Base-by-base conservation (phyloP, 2,113 vertebrate genomes). In the Eclectus roratus region DNA sequence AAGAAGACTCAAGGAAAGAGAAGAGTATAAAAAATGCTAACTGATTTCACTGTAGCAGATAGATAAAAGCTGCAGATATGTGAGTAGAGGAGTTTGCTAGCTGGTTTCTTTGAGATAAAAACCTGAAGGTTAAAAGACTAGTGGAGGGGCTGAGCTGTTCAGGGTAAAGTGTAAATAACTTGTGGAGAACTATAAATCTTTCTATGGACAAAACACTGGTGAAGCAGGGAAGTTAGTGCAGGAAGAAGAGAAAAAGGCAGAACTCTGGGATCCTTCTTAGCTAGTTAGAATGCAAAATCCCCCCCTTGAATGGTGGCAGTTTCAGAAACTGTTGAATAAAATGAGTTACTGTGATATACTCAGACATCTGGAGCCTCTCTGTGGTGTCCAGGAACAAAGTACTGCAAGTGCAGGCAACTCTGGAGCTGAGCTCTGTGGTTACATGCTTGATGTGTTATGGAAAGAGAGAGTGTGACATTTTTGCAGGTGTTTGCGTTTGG, bases 91-190 rank as follows among this genome's bases (percentile, higher is more conserved):
- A 88, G n/a, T 80, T 90, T 58, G 28, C 72, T 92, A 46, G 50
- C 92, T 92, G 85, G 13, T 68, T 77, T 90, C 64, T 92, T 91
- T 92, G 85, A 88, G 94, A 91, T 88, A 92, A 93, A 90, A 83
- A 33, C n/a, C 18, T 50, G 31, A 69, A 63, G 46, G 37, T 33
- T 92, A 28, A 74, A 77, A 92, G 66, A 80, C 44, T 56, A 41
- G 27, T 55, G 43, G 9, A 82, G 41, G 10, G 28, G 12, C 41
- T 63, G 65, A 85, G 31, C 74, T 88, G 43, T 52, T 88, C 43
- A 37, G 53, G 25, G 41, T 69, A 68, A 89, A 81, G 9, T 14
- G 33, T 35, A 35, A 82, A 64, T 43, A 72, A 11, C 21, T 31
- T 17, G 37, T 23, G 16, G 35, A 79, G 11, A 56, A n/a, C 46